These are phyloP conservation scores for Trichacis sp. DNA, from an alignment of 2,888 invertebrate species.

Conservation along the genomic window DNA sequence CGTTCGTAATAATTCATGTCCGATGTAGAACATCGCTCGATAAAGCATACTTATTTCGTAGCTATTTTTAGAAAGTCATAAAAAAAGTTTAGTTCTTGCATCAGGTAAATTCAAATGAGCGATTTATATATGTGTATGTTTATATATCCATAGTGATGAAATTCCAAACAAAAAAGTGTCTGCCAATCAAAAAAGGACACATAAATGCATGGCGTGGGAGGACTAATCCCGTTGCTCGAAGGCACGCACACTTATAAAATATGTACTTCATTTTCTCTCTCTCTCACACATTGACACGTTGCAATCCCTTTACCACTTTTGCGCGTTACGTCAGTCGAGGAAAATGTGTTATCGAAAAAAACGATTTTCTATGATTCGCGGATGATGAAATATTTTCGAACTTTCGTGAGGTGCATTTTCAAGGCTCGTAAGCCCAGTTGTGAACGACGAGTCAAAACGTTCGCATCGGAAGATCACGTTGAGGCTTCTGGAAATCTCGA, in stretches of 20 bases:
- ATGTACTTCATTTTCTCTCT: not conserved
- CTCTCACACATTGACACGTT: not conserved
- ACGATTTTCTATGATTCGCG: not conserved
- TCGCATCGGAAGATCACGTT: not conserved
- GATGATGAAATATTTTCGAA: conserved; percentile 22
- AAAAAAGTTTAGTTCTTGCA: too few species aligned
- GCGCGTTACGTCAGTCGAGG: not conserved
- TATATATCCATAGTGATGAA: too few species aligned
- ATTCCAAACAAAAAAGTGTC: too few species aligned
- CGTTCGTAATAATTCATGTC: too few species aligned
- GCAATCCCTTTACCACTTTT: not conserved
- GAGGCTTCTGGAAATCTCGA: not conserved
- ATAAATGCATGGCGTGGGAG: not conserved
- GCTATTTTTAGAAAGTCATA: conserved; percentile 36
- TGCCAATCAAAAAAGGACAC: too few species aligned
- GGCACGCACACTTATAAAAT: not conserved
- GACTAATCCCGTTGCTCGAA: not conserved
- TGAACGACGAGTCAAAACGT: not conserved
- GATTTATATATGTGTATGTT: too few species aligned
- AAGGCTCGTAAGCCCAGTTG: not conserved
- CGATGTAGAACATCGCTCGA: too few species aligned
- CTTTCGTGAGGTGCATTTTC: not conserved
- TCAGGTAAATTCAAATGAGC: too few species aligned
- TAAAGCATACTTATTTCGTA: too few species aligned
- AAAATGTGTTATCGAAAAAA: not conserved